Base-by-base conservation (phyloP, 2,797 vertebrate genomes). In the Echiichthys vipera region DNA sequence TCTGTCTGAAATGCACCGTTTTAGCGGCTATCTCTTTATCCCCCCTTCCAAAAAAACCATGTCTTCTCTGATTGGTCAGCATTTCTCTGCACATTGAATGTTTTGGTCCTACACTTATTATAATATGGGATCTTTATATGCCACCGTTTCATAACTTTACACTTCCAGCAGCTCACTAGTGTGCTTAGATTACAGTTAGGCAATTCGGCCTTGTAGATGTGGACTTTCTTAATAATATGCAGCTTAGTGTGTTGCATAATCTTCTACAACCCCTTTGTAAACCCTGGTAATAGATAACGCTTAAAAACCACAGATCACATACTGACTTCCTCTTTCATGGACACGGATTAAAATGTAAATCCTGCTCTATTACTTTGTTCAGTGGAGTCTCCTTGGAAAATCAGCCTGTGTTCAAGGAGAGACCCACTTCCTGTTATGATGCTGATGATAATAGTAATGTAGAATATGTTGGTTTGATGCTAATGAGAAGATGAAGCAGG, bases 341-440 rank as follows among this genome's bases (percentile, higher is more conserved):
- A 51, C 46, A 17, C 6, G 20, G 81, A 89, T 90, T 87, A 74
- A 81, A 80, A 84, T 59, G 69, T 71, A 80, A 90, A 89, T 86
- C 77, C 71, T 58, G n/a, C 45, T 75, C 69, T 56, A 40, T 79
- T 73, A 70, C 59, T 56, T 27, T 50, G 71, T 69, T 73, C 15
- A 61, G 54, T 20, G 1, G 64, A 63, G 51, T 55, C 43, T 65
- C 29, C 39, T 22, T 34, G 69, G 32, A 56, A 75, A 79, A 50
- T 57, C 63, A 55, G 71, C 43, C 53, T 77, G 43, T 64, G 34
- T 65, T 84, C 5, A 42, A 70, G 32, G 15, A 67, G 36, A 66
- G 69, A 9, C 37, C n/a, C 27, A 1, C 65, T 64, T 58, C 24
- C 40, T 65, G 30, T 37, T 29, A 30, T n/a, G n/a, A n/a, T n/a